Base-by-base conservation (phyloP, 2,888 invertebrate genomes). In the Hylaea fasciaria region DNA sequence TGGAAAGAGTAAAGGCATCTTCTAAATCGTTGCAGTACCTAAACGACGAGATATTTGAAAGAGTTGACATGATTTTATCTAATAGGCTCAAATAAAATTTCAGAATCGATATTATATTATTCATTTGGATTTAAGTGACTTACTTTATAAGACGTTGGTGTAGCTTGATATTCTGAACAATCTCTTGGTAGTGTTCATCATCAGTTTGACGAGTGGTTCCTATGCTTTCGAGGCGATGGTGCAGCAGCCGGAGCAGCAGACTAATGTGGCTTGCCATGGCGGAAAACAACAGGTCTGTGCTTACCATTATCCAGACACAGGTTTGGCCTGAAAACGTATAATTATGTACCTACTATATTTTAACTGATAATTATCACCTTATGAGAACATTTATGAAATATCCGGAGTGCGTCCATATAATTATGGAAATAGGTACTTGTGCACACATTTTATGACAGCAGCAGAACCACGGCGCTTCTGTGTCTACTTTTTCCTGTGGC, bases 21-120 rank as follows among this genome's bases (percentile, higher is more conserved):
- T 89, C 90, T 59, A 92, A 79, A 66, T 91, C 86, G 35, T 83
- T 84, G 66, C 91, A 92, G 70, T 91, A 92, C 63, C 91, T 92
- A 77, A 54, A 82, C 83, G n/a, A 52, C 51, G 60, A 63, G 44
- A 56, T 4, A 43, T 37, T 32, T 32, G 10, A 32, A 1, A 32
- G 9, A 32, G 32, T 4, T 32, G 10, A 32, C 32, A 32, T 32
- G n/a, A n/a, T n/a, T n/a, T n/a, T 32, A 32, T 4, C 3, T 9
- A 7, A 4, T 32, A 9, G 32, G 9, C 9, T 32, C 9, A 32
- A 32, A 32, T 32, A 28, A 28, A 28, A 22, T 22, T 22, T 22
- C 22, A 22, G 22, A 22, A 22, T 22, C 22, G 2, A 22, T 3
- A 22, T 22, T 5, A n/a, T n/a, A n/a, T 5, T 22, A 22, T 22